A percentile compares a stretch with the other conserved stretches of the same genome.
Evolutionary conservation across 1,140 invertebrate genomes (phyloP).

Genomic region (Limonius californicus): DNA sequence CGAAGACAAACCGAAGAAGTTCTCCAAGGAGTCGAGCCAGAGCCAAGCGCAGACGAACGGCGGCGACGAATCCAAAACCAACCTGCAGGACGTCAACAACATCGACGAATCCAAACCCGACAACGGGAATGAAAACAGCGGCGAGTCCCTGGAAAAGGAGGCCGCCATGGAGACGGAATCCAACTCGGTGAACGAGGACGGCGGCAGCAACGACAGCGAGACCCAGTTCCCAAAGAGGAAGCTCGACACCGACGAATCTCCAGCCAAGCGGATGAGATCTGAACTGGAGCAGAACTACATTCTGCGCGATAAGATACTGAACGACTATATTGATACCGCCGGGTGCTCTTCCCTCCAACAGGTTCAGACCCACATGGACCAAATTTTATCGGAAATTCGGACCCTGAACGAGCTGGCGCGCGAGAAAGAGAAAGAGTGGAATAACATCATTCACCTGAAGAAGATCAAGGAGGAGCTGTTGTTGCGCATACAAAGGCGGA

Average conservation of each 20-base stretch:
- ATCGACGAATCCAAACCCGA: neutral
- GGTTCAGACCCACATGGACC: conserved; percentile 56
- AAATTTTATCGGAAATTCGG: conserved; percentile 58
- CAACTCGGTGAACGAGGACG: neutral
- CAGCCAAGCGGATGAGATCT: conserved; percentile 51
- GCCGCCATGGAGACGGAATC: neutral
- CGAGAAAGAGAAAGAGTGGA: conserved; percentile 81
- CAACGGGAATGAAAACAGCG: neutral
- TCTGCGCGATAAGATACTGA: conserved; percentile 55
- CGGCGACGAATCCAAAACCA: neutral
- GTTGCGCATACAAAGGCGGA: conserved; percentile 61
- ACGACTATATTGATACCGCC: conserved; percentile 56
- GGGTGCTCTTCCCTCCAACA: conserved; percentile 55
- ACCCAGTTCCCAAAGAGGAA: conserved; percentile 28
- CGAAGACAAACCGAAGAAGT: conserved; percentile 16
- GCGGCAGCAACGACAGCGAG: conserved; percentile 21
- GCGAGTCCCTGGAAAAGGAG: neutral
- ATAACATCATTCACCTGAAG: conserved; percentile 70
- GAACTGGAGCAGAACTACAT: conserved; percentile 54
- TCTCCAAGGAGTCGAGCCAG: neutral
- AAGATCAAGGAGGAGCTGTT: conserved; percentile 79
- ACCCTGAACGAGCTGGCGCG: conserved; percentile 64
- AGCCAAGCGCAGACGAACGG: neutral
- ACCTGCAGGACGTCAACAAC: neutral
- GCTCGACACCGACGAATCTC: conserved; percentile 36